Evolutionary conservation across 1,140 invertebrate species (phyloP).

Genomic region (Sogatella furcifera): DNA sequence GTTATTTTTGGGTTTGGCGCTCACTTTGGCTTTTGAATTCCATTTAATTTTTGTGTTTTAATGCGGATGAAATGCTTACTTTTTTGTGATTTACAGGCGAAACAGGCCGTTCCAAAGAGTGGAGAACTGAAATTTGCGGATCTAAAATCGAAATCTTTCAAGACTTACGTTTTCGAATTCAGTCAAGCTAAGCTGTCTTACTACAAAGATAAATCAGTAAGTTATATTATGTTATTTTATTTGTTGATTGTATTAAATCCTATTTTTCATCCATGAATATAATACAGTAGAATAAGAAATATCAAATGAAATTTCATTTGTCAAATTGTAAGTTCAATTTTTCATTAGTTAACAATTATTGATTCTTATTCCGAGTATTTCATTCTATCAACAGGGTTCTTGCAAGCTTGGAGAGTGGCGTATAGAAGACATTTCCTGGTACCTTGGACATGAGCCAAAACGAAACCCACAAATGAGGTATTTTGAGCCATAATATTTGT

Average conservation of each 20-base stretch:
- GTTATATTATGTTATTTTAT: conserved; percentile 18
- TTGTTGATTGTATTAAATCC: too few species aligned
- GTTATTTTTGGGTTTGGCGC: too few species aligned
- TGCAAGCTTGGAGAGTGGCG: conserved; percentile 56
- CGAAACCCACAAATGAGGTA: conserved; percentile 61
- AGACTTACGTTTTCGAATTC: conserved; percentile 65
- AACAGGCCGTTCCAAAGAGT: conserved; percentile 45
- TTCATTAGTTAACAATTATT: conserved; percentile 1
- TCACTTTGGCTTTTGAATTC: too few species aligned
- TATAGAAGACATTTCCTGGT: conserved; percentile 69
- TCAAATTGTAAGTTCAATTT: neutral
- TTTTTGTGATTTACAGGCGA: conserved; percentile 29
- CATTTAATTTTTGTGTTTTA: too few species aligned
- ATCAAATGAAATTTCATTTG: too few species aligned
- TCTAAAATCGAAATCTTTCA: conserved; percentile 60
- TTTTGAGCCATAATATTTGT: too few species aligned
- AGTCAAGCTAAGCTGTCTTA: conserved; percentile 63
- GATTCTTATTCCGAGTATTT: too few species aligned
- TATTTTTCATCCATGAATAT: too few species aligned
- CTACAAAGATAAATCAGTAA: conserved; percentile 66
- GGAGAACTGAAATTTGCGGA: conserved; percentile 72
- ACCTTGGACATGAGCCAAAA: conserved; percentile 69
- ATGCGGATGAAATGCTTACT: too few species aligned
- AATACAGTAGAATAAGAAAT: too few species aligned
- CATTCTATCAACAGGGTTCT: conserved; percentile 39